Conservation (phyloP, 2,113 vertebrate genomes). For the Tenrec ecaudatus region DNA sequence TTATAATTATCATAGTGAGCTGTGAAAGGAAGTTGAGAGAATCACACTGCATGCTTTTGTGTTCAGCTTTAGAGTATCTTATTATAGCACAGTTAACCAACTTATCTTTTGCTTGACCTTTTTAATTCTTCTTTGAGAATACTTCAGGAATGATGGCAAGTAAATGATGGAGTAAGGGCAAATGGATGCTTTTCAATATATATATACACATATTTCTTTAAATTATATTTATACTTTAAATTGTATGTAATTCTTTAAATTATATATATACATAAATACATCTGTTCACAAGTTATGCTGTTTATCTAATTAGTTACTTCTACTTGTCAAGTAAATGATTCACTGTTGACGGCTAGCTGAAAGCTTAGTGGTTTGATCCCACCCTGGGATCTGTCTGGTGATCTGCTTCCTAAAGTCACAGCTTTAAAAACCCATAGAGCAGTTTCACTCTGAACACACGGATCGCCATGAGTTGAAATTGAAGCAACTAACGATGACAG, state of each 20-base stretch:
- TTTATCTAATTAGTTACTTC: neutral
- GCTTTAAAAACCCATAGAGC: neutral
- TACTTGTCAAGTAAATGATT: neutral
- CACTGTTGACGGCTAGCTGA: neutral
- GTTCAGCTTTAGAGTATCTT: neutral
- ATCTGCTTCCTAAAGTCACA: neutral
- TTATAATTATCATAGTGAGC: slow-evolving; percentile 15
- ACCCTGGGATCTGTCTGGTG: neutral
- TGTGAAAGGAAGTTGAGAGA: slow-evolving; percentile 24
- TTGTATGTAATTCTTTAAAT: no score
- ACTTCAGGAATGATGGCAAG: neutral
- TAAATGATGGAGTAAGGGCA: neutral
- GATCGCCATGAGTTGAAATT: neutral
- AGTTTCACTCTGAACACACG: neutral
- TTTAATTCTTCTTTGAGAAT: neutral
- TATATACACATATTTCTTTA: no score
- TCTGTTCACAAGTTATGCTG: neutral
- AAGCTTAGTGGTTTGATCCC: neutral
- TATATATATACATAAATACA: no score
- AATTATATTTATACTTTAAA: no score
- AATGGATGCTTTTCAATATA: neutral
- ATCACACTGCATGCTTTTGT: neutral
- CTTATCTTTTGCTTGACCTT: neutral
- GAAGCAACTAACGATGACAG: neutral
- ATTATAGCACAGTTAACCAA: neutral